These are phyloP conservation scores for Steromphala cineraria DNA, from an alignment of 2,888 invertebrate genomes.

Conservation along the genomic window DNA sequence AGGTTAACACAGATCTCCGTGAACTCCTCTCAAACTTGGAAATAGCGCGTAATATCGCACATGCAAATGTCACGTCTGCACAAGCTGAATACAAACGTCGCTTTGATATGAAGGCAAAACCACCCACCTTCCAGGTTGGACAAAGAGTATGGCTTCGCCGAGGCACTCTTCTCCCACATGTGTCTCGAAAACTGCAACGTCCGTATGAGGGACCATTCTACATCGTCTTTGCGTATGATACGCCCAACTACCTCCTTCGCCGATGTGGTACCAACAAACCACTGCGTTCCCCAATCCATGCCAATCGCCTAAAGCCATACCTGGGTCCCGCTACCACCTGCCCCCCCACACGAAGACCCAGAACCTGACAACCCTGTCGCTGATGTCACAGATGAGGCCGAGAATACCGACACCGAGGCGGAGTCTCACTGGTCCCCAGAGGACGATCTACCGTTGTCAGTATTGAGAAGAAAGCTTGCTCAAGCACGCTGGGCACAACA, in stretches of 20 bases:
- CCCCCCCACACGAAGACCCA: no score
- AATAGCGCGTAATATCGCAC: neutral
- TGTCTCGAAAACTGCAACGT: neutral
- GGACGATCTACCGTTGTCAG: neutral
- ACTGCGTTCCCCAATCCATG: neutral
- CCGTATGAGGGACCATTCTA: slow-evolving; percentile 18
- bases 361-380: no score
- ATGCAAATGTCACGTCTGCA: neutral
- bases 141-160: neutral
- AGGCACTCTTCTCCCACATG: neutral
- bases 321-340: neutral
- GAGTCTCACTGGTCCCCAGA: neutral
- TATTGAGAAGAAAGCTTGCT: neutral
- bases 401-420: no score
- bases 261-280: neutral
- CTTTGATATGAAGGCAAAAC: slow-evolving; percentile 7
- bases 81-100: neutral
- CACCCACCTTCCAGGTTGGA: neutral
- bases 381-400: no score
- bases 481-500: neutral
- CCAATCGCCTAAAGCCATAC: slow-evolving; percentile 1
- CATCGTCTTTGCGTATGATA: neutral
- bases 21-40: neutral
- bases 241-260: neutral
- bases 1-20: neutral